phyloP scores from a whole-genome alignment of 2,113 vertebrate species.

The Nematolebias whitei region DNA sequence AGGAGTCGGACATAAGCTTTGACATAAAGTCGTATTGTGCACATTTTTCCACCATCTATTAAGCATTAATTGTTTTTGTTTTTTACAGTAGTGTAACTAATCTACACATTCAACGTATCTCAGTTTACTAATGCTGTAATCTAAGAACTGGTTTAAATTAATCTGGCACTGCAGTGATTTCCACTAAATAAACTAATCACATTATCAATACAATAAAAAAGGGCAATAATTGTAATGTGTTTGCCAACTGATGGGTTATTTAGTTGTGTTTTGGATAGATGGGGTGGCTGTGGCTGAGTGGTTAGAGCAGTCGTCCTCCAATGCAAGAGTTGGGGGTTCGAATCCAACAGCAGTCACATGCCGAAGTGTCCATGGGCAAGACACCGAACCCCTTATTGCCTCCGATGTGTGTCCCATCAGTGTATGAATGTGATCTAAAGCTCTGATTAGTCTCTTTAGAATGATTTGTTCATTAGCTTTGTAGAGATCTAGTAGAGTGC shows the following conservation, averaged over 20 bases:
- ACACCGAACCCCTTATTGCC: no score
- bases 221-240: conserved; percentile 1
- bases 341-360: no score
- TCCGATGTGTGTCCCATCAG: no score
- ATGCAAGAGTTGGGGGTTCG: no score
- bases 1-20: not conserved
- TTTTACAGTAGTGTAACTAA: conserved; percentile 2
- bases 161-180: not conserved
- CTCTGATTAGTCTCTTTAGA: no score
- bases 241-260: conserved; percentile 1
- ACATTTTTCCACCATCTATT: not conserved
- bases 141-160: not conserved
- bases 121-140: not conserved
- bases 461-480: no score
- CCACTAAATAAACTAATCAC: conserved; percentile 4
- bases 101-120: not conserved
- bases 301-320: no score
- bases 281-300: no score
- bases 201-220: conserved; percentile 1
- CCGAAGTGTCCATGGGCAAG: no score
- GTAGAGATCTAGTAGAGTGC: no score
- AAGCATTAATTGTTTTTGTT: not conserved
- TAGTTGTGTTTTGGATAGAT: not conserved
- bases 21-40: conserved; percentile 31
- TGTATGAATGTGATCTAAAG: no score